Conservation (phyloP, 2,113 vertebrate genomes). For the Synchiropus splendidus region DNA sequence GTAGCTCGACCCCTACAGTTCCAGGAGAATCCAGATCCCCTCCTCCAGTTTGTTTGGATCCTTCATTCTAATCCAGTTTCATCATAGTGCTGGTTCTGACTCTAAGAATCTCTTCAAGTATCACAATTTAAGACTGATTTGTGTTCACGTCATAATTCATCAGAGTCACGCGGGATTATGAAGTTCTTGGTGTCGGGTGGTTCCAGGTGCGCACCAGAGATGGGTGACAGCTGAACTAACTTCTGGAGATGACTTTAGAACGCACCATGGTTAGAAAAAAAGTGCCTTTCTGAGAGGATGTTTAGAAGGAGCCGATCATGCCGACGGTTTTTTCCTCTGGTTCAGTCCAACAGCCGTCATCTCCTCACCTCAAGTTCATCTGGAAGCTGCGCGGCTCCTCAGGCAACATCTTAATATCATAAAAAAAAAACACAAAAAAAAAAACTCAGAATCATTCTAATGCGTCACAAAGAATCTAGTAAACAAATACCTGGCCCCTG, state of each 20-base stretch:
- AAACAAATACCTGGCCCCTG: constrained; percentile 73
- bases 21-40: constrained; percentile 51
- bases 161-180: no score
- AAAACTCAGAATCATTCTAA: not conserved
- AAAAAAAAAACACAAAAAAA: not conserved
- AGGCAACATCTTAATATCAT: constrained; percentile 75
- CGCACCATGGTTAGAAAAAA: constrained; percentile 1
- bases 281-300: no score
- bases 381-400: no score
- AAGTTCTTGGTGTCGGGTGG: no score
- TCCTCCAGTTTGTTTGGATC: constrained; percentile 25
- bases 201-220: no score
- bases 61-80: constrained; percentile 25
- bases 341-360: constrained; percentile 30
- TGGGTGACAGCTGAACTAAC: no score
- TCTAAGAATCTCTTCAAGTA: constrained; percentile 80
- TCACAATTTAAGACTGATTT: constrained; percentile 57
- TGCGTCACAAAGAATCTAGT: not conserved
- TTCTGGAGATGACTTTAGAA: no score
- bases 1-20: constrained; percentile 33
- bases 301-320: no score
- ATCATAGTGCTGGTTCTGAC: constrained; percentile 60
- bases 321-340: constrained; percentile 9
- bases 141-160: no score
- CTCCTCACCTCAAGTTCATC: constrained; percentile 20